Base-by-base conservation (phyloP, 1,140 invertebrate species). In the Cotesia glomerata region DNA sequence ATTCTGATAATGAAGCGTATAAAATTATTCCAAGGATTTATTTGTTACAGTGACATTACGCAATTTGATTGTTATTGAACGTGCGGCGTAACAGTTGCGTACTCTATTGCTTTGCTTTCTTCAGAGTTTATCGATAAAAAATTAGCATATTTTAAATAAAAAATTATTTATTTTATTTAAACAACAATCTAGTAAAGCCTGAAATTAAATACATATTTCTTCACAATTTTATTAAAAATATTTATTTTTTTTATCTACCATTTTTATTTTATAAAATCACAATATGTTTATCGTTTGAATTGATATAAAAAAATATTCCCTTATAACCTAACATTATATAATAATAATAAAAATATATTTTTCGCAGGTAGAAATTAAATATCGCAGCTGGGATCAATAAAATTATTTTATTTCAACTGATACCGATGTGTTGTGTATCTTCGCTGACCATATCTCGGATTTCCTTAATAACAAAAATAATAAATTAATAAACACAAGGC, bases 361-460 rank as follows among this genome's bases (percentile, higher is more conserved):
- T 54, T 54, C 52, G 52, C 16, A 54, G 16, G 52, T 54, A 54
- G n/a, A n/a, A 54, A 5, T 54, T 54, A 45, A 45, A 45, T 45
- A 45, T 45, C 39, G 39, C 39, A 8, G 39, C 7, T 9, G 8
- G 7, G 11, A 59, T 59, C 11, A 18, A 35, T n/a, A 63, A 36
- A 7, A 36, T 62, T 5, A 36, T 11, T 63, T 59, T 32, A n/a
- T 5, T 52, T 71, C 69, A 71, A 63, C 69, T 71, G 34, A 71
- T 71, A n/a, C 69, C 69, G 35, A 56, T 9, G 34, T 56, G 61
- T 26, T 64, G 69, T 16, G 36, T 56, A 14, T 65, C 69, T 13
- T 71, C 69, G n/a, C 59, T 54, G 52, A 71, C 69, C 62, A 71
- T 35, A 34, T 71, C 69, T 36, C 51, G 69, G 64, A 71, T 71